These are phyloP conservation scores for Nematolebias whitei DNA, from an alignment of 2,113 vertebrate genomes.

Conservation along the genomic window DNA sequence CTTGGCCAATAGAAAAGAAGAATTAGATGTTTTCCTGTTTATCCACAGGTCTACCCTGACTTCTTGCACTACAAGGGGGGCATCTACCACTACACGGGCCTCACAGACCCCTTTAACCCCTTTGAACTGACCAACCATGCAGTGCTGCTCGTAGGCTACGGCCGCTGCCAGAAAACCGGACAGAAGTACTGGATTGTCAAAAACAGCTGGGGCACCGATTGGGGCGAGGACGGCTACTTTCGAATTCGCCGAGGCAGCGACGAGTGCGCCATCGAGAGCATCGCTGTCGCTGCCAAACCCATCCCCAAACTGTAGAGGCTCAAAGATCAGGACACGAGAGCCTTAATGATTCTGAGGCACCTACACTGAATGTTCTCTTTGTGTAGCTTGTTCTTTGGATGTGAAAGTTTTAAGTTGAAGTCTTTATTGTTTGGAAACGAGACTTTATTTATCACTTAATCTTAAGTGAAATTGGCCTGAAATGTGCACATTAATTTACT, in stretches of 20 bases:
- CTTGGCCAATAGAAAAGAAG: no score
- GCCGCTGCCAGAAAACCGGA: conserved; percentile 80
- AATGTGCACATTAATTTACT: background rate
- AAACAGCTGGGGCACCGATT: conserved; percentile 91
- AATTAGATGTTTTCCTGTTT: rapidly evolving
- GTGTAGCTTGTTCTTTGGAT: no score
- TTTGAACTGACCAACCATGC: conserved; percentile 96
- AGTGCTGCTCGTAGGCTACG: conserved; percentile 93
- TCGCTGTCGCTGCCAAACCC: conserved; percentile 86
- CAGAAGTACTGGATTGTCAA: conserved; percentile 94
- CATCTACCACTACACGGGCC: conserved; percentile 92
- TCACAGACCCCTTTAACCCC: conserved; percentile 86
- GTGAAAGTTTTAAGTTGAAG: no score
- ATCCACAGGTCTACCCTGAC: conserved; percentile 83
- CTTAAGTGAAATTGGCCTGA: background rate
- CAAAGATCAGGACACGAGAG: background rate
- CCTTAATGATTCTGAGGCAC: background rate
- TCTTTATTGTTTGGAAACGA: no score
- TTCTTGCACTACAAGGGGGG: conserved; percentile 87
- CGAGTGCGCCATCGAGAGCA: conserved; percentile 94
- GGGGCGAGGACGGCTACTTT: conserved; percentile 94
- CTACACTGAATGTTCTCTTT: no score
- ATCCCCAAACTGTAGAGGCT: conserved; percentile 82
- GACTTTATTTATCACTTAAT: background rate
- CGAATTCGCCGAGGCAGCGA: conserved; percentile 90